Base-by-base conservation (phyloP, 2,888 invertebrate species). In the Junonia oenone region DNA sequence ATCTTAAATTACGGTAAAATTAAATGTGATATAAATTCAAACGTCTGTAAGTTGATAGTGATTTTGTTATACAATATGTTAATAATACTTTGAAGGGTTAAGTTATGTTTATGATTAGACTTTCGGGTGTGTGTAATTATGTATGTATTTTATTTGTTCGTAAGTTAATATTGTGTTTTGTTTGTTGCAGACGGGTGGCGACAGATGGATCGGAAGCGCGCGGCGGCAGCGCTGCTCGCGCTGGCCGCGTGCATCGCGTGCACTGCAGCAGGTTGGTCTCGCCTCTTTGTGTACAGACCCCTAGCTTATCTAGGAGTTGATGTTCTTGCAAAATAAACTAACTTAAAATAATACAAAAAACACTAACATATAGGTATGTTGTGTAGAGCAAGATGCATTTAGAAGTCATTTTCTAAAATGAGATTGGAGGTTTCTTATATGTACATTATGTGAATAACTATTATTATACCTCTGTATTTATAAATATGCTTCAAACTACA, bases 131-230 rank as follows among this genome's bases (percentile, higher is more conserved):
- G 4, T 26, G 6, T 19, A 6, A 14, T 13, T 9, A 9, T 35
- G 0, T 6, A 2, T 13, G n/a, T 13, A 14, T 35, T 38, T 27
- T 17, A 45, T 9, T 26, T 19, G n/a, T 26, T 6, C 37, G 9
- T 38, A 47, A 43, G 8, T n/a, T 45, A 17, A 29, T 31, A 22
- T 29, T 40, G 49, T 31, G 43, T 46, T 50, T 52, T n/a, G 19
- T 43, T 83, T 86, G 81, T 88, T 85, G 29, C 83, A 89, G 88
- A 83, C 73, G 78, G 83, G 75, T 73, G 80, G 76, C 73, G 80
- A 82, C 85, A 85, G 85, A 90, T 90, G 90, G 90, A 87, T 81
- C 81, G 83, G 82, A 76, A 85, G 88, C 87, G 90, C 86, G 83
- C 90, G 83, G 86, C 90, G 82, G 86, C 86, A 73, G 86, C 86